Base-by-base conservation (phyloP, 2,888 invertebrate genomes). In the Cylindroiulus punctatus region DNA sequence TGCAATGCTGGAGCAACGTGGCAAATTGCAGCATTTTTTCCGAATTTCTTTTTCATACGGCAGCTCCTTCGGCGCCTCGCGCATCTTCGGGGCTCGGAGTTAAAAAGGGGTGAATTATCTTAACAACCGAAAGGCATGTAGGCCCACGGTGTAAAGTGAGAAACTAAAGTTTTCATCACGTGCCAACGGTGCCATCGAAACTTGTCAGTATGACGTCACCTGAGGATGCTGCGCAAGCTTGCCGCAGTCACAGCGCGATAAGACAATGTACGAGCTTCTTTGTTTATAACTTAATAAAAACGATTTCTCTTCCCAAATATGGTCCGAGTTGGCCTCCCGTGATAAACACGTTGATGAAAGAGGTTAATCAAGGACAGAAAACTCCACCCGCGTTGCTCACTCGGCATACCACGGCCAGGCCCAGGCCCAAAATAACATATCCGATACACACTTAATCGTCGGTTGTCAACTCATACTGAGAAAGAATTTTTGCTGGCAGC, bases 341-440 rank as follows among this genome's bases (percentile, higher is more conserved):
- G 76, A 76, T 76, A 76, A 76, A 76, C 76, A 76, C 76, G 76
- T 76, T 76, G 76, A 76, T 76, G 76, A 76, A 76, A 76, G 76
- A 76, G 76, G 76, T 76, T 76, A 76, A 76, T 76, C 76, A 76
- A 76, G 76, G 76, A 76, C 76, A 30, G 76, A 76, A 76, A 76
- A 76, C 76, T 76, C 76, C 76, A 76, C 76, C 76, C 76, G 76
- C 76, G 30, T 76, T 30, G 12, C 76, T 76, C 76, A 76, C 30
- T 76, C 76, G 76, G n/a, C 76, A 76, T 76, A 76, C 76, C 76
- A 30, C 26, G 76, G n/a, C n/a, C n/a, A n/a, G n/a, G n/a, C n/a
- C n/a, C n/a, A 30, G 26, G 76, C 76, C 76, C 76, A 76, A 76
- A 76, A 76, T 76, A 76, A 76, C 76, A 30, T 30, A 76, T 10